phyloP scores from a whole-genome alignment of 2,797 vertebrate species.

The Poecile montanus region DNA sequence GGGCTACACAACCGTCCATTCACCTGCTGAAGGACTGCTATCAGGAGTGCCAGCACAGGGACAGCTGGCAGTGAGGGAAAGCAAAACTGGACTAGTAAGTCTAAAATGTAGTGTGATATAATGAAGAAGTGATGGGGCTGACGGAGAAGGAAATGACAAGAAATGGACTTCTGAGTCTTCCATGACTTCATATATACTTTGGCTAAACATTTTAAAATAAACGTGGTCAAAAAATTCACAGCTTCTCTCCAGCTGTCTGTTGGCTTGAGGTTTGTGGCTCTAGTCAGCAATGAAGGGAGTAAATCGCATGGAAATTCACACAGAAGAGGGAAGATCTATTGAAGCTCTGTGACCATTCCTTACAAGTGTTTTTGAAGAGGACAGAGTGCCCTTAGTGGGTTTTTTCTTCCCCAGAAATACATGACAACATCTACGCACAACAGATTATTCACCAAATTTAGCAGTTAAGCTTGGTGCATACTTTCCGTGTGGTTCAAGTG shows the following conservation, averaged over 20 bases:
- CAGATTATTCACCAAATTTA: slow-evolving; percentile 17
- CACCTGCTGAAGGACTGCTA: neutral
- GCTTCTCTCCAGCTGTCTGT: neutral
- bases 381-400: neutral
- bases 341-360: neutral
- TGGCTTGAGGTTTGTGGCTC: slow-evolving; percentile 16
- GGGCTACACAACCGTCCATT: neutral
- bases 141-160: neutral
- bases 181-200: neutral
- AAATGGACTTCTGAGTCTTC: neutral
- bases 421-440: neutral
- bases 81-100: neutral
- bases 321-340: neutral
- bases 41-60: neutral
- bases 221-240: neutral
- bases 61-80: neutral
- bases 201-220: slow-evolving; percentile 23
- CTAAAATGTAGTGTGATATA: neutral
- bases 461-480: neutral
- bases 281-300: neutral
- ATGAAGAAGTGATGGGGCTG: neutral
- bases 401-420: neutral
- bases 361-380: neutral
- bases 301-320: slow-evolving; percentile 17
- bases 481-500: neutral